Base-by-base conservation (phyloP, 37 sponge, comb jelly and placozoan species). In the Spongia lamella region DNA sequence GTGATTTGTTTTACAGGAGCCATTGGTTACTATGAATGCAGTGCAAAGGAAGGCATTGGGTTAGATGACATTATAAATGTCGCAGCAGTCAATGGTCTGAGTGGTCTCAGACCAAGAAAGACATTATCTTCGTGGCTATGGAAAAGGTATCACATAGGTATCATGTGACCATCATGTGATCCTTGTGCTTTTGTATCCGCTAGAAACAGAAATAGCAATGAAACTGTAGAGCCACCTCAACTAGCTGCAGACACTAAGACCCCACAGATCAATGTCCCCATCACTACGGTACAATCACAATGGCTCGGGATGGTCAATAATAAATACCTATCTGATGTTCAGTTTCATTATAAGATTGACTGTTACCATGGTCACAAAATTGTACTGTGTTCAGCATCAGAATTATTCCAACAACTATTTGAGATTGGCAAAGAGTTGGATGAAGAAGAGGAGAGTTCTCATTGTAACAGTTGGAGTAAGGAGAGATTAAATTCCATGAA, bases 181-280 rank as follows among this genome's bases (percentile, higher is more conserved):
- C 5, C 5, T 43, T 13, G 5, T 13, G 5, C 9, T 5, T 43
- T 43, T 43, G 47, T 43, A 13, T 13, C 47, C 5, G 47, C 5
- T 43, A 13, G 52, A 65, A 27, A 47, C 25, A 72, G 34, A 31
- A 35, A 16, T 27, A 53, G 14, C 11, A 30, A 20, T 17, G 33
- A 26, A 29, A 40, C 63, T 2, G 29, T 66, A 32, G 73, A 80
- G 39, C 61, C 88, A 3, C 49, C 38, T 19, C 65, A 90, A 47
- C 88, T 79, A 3, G 91, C 95, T 29, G 91, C 95, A 15, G 79
- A 74, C 29, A 90, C 95, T 14, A 69, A 79, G 25, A 90, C 94
- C 38, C 94, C 94, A 22, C 89, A 81, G 90, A 86, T 93, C 35
- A 93, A 89, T 52, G 76, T 93, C 61, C 66, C 78, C 14, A 61